These are phyloP conservation scores for Anser brachyrhynchus DNA, from an alignment of 2,113 vertebrate species.

Conservation along the genomic window DNA sequence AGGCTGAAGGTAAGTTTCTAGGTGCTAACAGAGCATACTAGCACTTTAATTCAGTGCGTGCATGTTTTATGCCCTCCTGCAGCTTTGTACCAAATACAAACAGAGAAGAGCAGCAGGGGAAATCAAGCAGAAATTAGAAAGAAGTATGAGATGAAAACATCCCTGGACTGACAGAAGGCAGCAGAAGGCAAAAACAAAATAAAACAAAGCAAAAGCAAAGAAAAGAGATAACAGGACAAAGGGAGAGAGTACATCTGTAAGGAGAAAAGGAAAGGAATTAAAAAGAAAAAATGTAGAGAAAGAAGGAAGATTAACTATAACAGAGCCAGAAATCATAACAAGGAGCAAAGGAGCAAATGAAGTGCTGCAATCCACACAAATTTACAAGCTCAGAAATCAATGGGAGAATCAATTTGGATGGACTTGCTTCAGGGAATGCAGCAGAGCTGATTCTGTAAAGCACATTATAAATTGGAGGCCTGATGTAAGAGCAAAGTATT, in stretches of 20 bases:
- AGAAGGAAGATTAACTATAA: background rate
- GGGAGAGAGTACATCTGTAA: background rate
- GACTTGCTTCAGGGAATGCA: slow-evolving; percentile 32
- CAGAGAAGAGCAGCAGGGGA: slow-evolving; percentile 47
- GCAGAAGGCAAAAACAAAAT: background rate
- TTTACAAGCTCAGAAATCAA: slow-evolving; percentile 48
- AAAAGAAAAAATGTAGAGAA: background rate
- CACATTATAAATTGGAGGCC: background rate
- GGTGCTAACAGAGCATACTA: background rate
- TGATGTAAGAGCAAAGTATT: background rate
- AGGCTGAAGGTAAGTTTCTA: background rate
- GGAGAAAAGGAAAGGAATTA: background rate
- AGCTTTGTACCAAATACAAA: slow-evolving; percentile 32
- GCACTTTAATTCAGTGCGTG: slow-evolving; percentile 6
- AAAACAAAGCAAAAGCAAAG: background rate
- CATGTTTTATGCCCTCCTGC: slow-evolving; percentile 31
- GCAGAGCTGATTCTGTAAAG: background rate
- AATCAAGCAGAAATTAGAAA: slow-evolving; percentile 46
- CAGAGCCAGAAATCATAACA: background rate
- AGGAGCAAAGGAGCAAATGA: background rate
- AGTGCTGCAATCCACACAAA: slow-evolving; percentile 23
- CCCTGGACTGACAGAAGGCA: slow-evolving; percentile 19
- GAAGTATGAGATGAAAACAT: slow-evolving; percentile 14
- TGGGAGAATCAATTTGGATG: slow-evolving; percentile 38
- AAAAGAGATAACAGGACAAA: background rate